Percentiles rank a stretch among this genome's conserved stretches.
These are phyloP conservation scores for Ia io DNA, from an alignment of 2,113 vertebrate species.

Conservation along the genomic window DNA sequence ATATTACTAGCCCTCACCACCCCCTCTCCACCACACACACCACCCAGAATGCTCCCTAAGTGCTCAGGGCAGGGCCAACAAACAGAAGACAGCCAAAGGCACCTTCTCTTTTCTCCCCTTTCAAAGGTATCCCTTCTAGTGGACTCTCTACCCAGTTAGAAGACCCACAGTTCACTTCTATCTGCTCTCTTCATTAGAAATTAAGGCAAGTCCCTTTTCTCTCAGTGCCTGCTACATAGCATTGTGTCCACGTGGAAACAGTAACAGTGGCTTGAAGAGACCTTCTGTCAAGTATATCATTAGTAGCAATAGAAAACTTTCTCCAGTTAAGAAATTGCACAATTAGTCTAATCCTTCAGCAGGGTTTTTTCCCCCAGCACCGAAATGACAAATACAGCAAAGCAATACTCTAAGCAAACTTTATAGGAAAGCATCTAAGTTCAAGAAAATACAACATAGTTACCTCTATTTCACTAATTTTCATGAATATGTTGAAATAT, in stretches of 20 bases:
- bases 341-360: conserved; percentile 56
- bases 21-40: neutral
- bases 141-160: neutral
- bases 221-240: conserved; percentile 46
- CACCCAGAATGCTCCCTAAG: neutral
- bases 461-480: conserved; percentile 56
- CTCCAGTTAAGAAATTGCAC: conserved; percentile 55
- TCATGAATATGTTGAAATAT: conserved; percentile 65
- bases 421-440: conserved; percentile 66
- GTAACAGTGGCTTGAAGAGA: conserved; percentile 45
- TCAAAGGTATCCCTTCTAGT: neutral
- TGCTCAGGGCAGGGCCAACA: neutral
- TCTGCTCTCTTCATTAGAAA: conserved; percentile 56
- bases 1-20: neutral
- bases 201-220: conserved; percentile 80
- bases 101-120: neutral
- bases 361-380: conserved; percentile 54
- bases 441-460: conserved; percentile 63
- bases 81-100: neutral
- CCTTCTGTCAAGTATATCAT: conserved; percentile 53
- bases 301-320: conserved; percentile 5
- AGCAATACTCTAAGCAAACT: conserved; percentile 67
- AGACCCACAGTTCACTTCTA: neutral
- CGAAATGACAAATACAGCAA: conserved; percentile 63
- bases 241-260: conserved; percentile 61